Percentiles rank a stretch among this genome's conserved stretches.
phyloP scores from a whole-genome alignment of 2,113 vertebrate genomes.

The Tragulus kanchil region DNA sequence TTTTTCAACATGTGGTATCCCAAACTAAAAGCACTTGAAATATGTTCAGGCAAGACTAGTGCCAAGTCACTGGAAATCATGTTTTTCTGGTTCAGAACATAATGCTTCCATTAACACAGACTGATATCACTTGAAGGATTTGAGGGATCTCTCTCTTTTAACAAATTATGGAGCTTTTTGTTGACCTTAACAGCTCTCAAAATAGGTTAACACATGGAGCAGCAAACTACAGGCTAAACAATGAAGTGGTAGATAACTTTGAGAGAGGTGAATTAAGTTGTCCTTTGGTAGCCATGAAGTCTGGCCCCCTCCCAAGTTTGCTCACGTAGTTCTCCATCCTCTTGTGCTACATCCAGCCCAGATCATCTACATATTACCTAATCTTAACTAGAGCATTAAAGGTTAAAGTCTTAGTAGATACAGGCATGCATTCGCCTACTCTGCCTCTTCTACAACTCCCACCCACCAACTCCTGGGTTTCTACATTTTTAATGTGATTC shows the following conservation, averaged over 20 bases:
- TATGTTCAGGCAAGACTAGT: slow-evolving; percentile 65
- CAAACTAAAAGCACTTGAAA: slow-evolving; percentile 80
- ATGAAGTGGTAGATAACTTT: not conserved
- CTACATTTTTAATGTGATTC: slow-evolving; percentile 20
- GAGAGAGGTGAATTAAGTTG: not conserved
- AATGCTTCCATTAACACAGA: slow-evolving; percentile 72
- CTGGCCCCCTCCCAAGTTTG: not conserved
- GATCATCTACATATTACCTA: not conserved
- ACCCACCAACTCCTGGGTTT: not conserved
- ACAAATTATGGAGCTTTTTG: slow-evolving; percentile 17
- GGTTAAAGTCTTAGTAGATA: not conserved
- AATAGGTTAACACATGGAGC: not conserved
- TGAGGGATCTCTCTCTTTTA: slow-evolving; percentile 24
- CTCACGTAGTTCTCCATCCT: not conserved
- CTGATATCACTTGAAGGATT: slow-evolving; percentile 64
- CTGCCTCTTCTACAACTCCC: not conserved
- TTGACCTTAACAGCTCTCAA: slow-evolving; percentile 42
- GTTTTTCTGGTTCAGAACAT: slow-evolving; percentile 73
- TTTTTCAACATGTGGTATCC: slow-evolving; percentile 81
- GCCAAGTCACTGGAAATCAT: slow-evolving; percentile 75
- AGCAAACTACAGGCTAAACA: not conserved
- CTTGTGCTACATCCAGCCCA: not conserved
- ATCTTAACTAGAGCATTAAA: not conserved
- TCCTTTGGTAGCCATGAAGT: not conserved
- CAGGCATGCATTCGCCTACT: not conserved